Base-by-base conservation (phyloP, 1,140 invertebrate species). In the Dendrolimus kikuchii region DNA sequence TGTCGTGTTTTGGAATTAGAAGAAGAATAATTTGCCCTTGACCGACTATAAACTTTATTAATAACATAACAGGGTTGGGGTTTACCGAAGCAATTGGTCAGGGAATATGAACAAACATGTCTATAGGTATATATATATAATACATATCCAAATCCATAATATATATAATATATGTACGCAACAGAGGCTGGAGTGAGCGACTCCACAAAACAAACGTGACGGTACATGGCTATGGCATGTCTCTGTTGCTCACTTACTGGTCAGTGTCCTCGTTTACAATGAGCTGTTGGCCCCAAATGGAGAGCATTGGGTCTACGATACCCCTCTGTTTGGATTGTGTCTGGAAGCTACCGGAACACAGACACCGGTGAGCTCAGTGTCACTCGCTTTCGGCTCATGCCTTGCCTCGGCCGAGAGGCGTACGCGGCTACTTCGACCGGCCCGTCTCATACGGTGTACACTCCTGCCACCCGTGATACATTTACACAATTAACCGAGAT, bases 261-360 rank as follows among this genome's bases (percentile, higher is more conserved):
- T 95, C 94, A 75, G 95, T 95, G 90, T 97, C 95, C 92, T 96
- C 95, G 92, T 95, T 95, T 89, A 96, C 94, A 92, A 96, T 95
- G 90, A 96, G 94, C 92, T 96, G 95, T 90, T 97, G 95, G 89
- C 95, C 95, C 95, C 95, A 97, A 92, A 97, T 97, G 89, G 94
- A 95, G 89, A 97, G 94, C 95, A 97, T 96, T 89, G 95, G 95
- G 91, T 97, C 95, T 92, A 96, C 94, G 92, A 96, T 95, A 91
- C 95, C 95, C 90, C 95, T 95, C 90, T 95, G 93, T 93, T 95
- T 96, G 90, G 90, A 90, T 88, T 92, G 93, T 93, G 95, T 95
- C 93, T 96, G 95, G 94, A 96, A 96, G 93, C 95, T 96, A 93
- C 87, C 78, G 75, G 74, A 81, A 86, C 79, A 86, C 77, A 82